Evolutionary conservation across 2,888 invertebrate species (phyloP), one percentile per base, ranked within the genome.

Genomic region (Chorisops tibialis): DNA sequence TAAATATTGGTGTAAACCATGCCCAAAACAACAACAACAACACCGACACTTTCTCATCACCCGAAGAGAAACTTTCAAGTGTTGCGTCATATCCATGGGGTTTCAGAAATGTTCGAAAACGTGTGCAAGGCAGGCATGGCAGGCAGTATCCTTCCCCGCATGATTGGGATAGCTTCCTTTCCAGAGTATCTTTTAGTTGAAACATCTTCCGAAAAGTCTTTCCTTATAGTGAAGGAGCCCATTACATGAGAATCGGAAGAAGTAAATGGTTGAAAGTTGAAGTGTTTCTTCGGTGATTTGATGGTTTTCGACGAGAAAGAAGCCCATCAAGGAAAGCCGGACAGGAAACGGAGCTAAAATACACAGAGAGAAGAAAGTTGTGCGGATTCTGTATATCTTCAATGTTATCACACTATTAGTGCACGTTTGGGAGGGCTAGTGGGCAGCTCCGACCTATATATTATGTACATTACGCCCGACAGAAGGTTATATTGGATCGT

Each of bases 21-120:
- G 41, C 41, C 41, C 41, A 14, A 12, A 5, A 41, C n/a, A 37
- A 6, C 37, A 37, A 9, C 37, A 9, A 37, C 37, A 37, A 37
- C 37, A 16, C 39, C 16, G 12, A 7, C 5, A 39, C 16, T 37
- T 37, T 37, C 39, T 11, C 16, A 16, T 16, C 11, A 30, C 30
- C 30, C 30, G 19, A 38, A 37, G 38, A 19, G 39, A 54, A 54
- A 54, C 39, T 54, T 41, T 41, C 52, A 54, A 54, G 52, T 21
- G 41, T 21, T n/a, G 39, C 11, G 16, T 18, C 52, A 39, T 41
- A 54, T 54, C 52, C 22, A n/a, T 21, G 30, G 9, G 30, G 30
- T 30, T 30, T 30, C 5, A 5, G 30, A 30, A 30, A 30, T 2
- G 30, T 30, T 30, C 5, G 30, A 30, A 9, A 30, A 30, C 30